Evolutionary conservation across 2,797 vertebrate genomes (phyloP), one percentile per base, ranked within the genome.

Genomic region (Pteronotus mesoamericanus): DNA sequence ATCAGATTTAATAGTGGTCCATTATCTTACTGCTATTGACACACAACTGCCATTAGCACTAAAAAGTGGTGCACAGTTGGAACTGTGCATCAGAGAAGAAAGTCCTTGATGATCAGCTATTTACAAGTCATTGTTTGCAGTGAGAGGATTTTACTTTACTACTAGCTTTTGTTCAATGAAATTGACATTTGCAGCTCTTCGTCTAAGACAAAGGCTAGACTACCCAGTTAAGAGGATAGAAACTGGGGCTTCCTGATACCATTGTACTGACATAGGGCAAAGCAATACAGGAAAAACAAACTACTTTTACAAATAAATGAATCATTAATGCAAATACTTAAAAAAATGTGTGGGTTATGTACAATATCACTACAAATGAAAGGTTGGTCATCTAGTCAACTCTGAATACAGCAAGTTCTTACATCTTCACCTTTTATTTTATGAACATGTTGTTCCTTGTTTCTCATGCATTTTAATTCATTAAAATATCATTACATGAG

Each of bases 1-100:
- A 98, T 55, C 72, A 66, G 94, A 72, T 64, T 96, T 92, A 96
- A 93, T 55, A 95, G 91, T 97, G 97, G 95, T 97, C 98, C 98
- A 95, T 98, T 97, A 96, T 97, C 95, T 95, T 55, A 44, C 93
- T 94, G 93, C 92, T 80, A 88, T 94, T 98, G 96, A 95, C 80
- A 94, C 66, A 89, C 48, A 80, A 64, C 75, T 90, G 89, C 95
- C 88, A 61, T 93, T 55, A 83, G 91, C 39, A 64, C 69, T 84
- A 57, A 95, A 89, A 95, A 71, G 92, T 48, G 83, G 46, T 74
- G 79, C 59, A 48, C 51, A 79, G 89, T 71, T 75, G 94, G 82
- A 84, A 84, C 48, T n/a, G 39, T 64, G 80, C 18, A 16, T 74
- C 68, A 68, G 91, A 91, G 84, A 92, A 87, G 94, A 94, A 86